Evolutionary conservation across 2,888 invertebrate species (phyloP).

Genomic region (Maniola hyperantus): DNA sequence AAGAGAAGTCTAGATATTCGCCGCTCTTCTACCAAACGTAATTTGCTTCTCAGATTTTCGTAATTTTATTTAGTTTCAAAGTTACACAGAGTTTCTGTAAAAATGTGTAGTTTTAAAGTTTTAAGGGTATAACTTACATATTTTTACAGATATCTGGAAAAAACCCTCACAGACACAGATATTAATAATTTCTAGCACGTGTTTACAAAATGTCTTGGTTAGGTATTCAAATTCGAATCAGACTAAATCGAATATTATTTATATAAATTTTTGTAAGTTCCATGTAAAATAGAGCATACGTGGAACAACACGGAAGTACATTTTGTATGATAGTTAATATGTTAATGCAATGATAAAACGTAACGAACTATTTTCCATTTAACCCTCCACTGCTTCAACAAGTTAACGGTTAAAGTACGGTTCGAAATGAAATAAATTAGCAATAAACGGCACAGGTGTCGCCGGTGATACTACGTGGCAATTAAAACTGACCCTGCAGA

Average conservation of each 20-base stretch:
- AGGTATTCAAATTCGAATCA: too few relatives aligned
- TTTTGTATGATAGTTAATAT: not conserved
- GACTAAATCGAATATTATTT: not conserved
- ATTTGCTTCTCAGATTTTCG: too few relatives aligned
- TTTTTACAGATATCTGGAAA: too few relatives aligned
- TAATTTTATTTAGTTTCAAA: too few relatives aligned
- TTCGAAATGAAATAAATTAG: slow-evolving; percentile 34
- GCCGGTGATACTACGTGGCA: slow-evolving; percentile 36
- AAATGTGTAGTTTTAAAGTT: too few relatives aligned
- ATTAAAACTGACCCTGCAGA: slow-evolving; percentile 47
- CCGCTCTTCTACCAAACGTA: too few relatives aligned
- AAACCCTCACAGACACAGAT: too few relatives aligned
- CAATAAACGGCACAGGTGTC: slow-evolving; percentile 55
- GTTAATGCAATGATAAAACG: not conserved
- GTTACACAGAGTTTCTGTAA: too few relatives aligned
- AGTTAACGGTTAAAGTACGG: slow-evolving; percentile 5
- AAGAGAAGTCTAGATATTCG: too few relatives aligned
- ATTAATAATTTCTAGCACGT: too few relatives aligned
- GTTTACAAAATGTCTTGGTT: too few relatives aligned
- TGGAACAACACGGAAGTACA: not conserved
- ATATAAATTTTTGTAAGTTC: not conserved
- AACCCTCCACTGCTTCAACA: not conserved
- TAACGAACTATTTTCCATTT: slow-evolving; percentile 19
- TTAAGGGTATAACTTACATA: too few relatives aligned
- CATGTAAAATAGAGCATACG: not conserved